Percentiles rank a stretch among this genome's conserved stretches.
Evolutionary conservation across 2,888 invertebrate species (phyloP).

Genomic region (Sicus ferrugineus): DNA sequence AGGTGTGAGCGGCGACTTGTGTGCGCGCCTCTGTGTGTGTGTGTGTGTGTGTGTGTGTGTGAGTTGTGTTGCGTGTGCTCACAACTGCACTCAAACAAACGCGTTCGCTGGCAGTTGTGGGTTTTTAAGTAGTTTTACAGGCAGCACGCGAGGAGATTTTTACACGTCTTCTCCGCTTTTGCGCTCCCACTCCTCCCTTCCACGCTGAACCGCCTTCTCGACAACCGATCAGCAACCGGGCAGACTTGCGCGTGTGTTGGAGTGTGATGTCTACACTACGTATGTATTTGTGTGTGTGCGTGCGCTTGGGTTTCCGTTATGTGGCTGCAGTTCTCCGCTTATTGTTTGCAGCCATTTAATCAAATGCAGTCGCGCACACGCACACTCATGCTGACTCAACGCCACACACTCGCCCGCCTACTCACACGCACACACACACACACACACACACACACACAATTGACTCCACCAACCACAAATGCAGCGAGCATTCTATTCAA

Average conservation of each 20-base stretch:
- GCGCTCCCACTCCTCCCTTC: neutral
- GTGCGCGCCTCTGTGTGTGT: neutral
- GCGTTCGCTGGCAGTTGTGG: neutral
- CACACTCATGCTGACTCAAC: too few species aligned
- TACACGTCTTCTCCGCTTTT: neutral
- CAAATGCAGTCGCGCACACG: slow-evolving; percentile 1
- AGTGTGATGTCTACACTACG: neutral
- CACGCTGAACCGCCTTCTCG: neutral
- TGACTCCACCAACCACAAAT: neutral
- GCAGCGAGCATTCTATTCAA: slow-evolving; percentile 11
- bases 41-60: neutral
- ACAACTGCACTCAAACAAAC: neutral
- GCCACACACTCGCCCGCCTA: slow-evolving; percentile 1
- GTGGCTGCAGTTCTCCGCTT: neutral
- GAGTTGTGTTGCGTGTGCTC: neutral
- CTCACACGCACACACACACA: neutral
- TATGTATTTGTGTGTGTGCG: neutral
- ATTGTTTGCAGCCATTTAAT: slow-evolving; percentile 26
- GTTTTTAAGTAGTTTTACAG: slow-evolving; percentile 10
- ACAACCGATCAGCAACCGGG: neutral
- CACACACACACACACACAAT: neutral
- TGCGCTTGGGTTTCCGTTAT: neutral
- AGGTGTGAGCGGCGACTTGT: neutral
- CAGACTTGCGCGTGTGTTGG: neutral
- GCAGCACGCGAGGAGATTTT: neutral